Evolutionary conservation across 2,888 invertebrate genomes (phyloP), one percentile per base, ranked within the genome.

Genomic region (Tethea ocularis): DNA sequence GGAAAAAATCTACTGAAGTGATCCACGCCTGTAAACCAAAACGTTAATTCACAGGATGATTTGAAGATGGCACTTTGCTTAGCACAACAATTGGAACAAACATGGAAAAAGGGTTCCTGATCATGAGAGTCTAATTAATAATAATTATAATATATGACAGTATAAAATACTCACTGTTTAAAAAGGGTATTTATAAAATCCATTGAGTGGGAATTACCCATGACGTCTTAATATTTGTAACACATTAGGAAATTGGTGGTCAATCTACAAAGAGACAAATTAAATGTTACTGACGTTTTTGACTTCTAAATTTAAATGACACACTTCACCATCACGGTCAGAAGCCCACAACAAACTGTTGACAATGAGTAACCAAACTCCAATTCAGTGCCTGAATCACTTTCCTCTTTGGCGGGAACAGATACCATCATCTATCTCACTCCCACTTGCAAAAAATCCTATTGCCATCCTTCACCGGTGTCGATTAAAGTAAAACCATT

Each of bases 401-500:
- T 87, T 83, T 84, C 69, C 78, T 82, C 83, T 84, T 86, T 87
- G 88, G 86, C 88, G 89, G 89, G 89, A 90, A 89, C 83, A 82
- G 82, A 89, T 82, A 78, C 78, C 68, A 68, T 75, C 60, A 63
- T 57, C 57, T 62, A 11, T 86, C 88, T 76, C 80, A 17, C 56
- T 91, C 68, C 7, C 72, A 63, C 88, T 51, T 8, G 29, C 11
- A 1, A 2, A n/a, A n/a, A 3, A 2, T 7, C 52, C 8, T 77
- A 78, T 82, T 62, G 60, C 56, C 57, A 51, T 77, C 77, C 76
- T 75, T 75, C 71, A 77, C 70, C 61, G 62, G 73, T 80, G 85
- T 83, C 91, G 91, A 92, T 92, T 91, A 89, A 88, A 88, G 83
- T 88, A 84, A 88, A 89, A 88, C 92, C 91, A 93, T 93, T 93